These are phyloP conservation scores for Magallana gigas DNA, from an alignment of 1,140 invertebrate genomes.

Conservation along the genomic window DNA sequence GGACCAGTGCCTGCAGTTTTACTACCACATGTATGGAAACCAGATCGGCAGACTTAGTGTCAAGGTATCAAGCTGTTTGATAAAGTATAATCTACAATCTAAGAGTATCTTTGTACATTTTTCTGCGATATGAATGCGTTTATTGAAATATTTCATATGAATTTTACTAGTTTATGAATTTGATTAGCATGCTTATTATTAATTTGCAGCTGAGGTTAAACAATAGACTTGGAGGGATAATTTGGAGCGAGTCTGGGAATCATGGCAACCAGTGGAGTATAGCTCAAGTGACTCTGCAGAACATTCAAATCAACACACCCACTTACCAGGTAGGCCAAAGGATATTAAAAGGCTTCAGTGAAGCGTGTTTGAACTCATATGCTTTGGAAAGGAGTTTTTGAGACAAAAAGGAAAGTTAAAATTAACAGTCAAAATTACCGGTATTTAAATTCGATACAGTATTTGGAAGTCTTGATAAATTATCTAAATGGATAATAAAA, in stretches of 20 bases:
- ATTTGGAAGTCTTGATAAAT: too few species aligned
- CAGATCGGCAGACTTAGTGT: constrained; percentile 67
- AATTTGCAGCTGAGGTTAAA: constrained; percentile 60
- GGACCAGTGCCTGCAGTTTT: constrained; percentile 71
- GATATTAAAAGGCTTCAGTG: too few species aligned
- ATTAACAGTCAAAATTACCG: too few species aligned
- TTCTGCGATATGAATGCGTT: too few species aligned
- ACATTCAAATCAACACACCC: neutral
- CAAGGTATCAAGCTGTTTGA: constrained; percentile 57
- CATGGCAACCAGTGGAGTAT: constrained; percentile 71
- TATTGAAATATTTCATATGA: neutral
- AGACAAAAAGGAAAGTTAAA: too few species aligned
- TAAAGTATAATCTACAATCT: neutral
- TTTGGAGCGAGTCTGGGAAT: constrained; percentile 65
- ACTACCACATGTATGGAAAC: constrained; percentile 77
- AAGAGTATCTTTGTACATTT: too few species aligned
- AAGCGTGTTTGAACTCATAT: too few species aligned
- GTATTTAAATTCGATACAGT: too few species aligned
- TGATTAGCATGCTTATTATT: neutral
- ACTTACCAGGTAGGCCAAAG: constrained; percentile 13
- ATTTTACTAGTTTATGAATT: neutral
- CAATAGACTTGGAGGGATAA: constrained; percentile 41
- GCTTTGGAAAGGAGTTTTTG: too few species aligned
- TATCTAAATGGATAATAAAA: too few species aligned
- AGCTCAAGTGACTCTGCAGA: constrained; percentile 55